These are phyloP conservation scores for Drosophila burlai DNA, from an alignment of 1,140 invertebrate species.

Conservation along the genomic window DNA sequence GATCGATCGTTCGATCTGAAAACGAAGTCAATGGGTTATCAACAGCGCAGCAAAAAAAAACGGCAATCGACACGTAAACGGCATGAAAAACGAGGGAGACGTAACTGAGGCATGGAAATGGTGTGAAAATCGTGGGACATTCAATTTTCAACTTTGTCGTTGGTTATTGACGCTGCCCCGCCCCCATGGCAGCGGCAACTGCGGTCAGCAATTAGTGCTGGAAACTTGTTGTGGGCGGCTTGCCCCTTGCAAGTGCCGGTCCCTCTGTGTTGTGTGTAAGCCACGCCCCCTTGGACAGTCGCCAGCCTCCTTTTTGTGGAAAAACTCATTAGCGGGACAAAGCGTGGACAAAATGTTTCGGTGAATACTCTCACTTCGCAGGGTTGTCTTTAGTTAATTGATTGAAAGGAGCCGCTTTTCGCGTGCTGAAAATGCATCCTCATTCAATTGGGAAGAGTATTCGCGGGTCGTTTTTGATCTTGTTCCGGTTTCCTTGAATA, in stretches of 20 bases:
- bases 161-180: conserved; percentile 15
- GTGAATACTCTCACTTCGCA: not conserved
- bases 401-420: not conserved
- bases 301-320: conserved; percentile 29
- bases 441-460: not conserved
- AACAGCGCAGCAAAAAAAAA: not conserved
- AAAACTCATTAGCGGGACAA: conserved; percentile 70
- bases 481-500: not conserved
- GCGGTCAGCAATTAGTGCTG: conserved; percentile 58
- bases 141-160: conserved; percentile 46
- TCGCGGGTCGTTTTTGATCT: conserved; percentile 5
- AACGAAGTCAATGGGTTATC: conserved; percentile 23
- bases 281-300: conserved; percentile 30
- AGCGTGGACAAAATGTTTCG: conserved; percentile 31
- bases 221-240: conserved; percentile 48
- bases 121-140: conserved; percentile 35
- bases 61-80: not conserved
- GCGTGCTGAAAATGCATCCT: not conserved
- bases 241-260: not conserved
- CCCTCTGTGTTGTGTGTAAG: conserved; percentile 3
- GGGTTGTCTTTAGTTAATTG: not conserved
- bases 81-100: conserved; percentile 13
- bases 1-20: conserved; percentile 32
- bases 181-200: conserved; percentile 3
- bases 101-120: conserved; percentile 17